Percentiles rank a stretch among this genome's conserved stretches.
These are phyloP conservation scores for Apamea sordens DNA, from an alignment of 2,888 invertebrate genomes.

Conservation along the genomic window DNA sequence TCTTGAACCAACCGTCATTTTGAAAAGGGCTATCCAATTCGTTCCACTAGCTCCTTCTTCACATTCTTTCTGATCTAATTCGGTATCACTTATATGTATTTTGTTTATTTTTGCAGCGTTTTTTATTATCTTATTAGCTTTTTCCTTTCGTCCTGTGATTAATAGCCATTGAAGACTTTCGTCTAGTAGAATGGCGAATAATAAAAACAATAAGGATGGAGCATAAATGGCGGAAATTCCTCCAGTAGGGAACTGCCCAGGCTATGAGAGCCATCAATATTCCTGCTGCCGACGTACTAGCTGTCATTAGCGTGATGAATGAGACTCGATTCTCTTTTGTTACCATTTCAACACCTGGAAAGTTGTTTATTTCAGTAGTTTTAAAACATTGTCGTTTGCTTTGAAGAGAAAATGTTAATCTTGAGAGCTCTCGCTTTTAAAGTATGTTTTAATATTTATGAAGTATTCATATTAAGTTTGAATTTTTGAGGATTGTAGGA, in stretches of 20 bases:
- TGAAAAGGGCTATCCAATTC: slow-evolving; percentile 21
- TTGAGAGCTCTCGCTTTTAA: slow-evolving; percentile 14
- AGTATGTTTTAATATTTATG: slow-evolving; percentile 36
- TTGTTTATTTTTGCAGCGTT: slow-evolving; percentile 87
- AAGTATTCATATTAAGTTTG: not conserved
- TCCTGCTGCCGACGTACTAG: slow-evolving; percentile 88
- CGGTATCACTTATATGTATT: slow-evolving; percentile 62
- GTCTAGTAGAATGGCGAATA: slow-evolving; percentile 91
- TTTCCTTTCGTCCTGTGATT: slow-evolving; percentile 90
- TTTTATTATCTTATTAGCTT: slow-evolving; percentile 90
- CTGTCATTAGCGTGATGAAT: slow-evolving; percentile 86
- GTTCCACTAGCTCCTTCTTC: not conserved
- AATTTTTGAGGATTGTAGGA: not conserved
- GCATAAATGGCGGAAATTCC: slow-evolving; percentile 91
- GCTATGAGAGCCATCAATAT: slow-evolving; percentile 91
- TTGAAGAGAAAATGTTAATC: slow-evolving; percentile 38
- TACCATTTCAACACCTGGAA: slow-evolving; percentile 74
- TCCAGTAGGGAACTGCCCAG: slow-evolving; percentile 92
- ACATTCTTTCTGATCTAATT: slow-evolving; percentile 50
- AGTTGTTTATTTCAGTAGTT: slow-evolving; percentile 37
- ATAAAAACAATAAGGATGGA: slow-evolving; percentile 88
- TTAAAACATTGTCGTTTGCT: slow-evolving; percentile 35
- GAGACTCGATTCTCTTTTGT: slow-evolving; percentile 68
- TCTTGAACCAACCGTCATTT: slow-evolving; percentile 65
- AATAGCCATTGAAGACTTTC: slow-evolving; percentile 93